These are phyloP conservation scores for Zhengitettix transpicula DNA, from an alignment of 2,888 invertebrate species.

Conservation along the genomic window DNA sequence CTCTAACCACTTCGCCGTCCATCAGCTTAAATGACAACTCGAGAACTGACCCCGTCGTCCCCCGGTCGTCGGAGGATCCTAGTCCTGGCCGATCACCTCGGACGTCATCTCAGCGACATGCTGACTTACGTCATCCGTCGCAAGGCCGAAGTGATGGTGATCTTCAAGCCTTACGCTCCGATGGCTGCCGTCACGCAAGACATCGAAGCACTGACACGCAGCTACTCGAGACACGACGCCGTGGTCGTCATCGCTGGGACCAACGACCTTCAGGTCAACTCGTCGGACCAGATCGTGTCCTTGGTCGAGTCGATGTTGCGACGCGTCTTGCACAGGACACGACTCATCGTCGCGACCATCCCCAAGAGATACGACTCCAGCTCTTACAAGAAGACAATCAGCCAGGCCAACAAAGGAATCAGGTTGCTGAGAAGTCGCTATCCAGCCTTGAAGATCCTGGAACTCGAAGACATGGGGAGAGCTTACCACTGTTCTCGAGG, in stretches of 20 bases:
- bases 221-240: background rate
- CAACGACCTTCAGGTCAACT: background rate
- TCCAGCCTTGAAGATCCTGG: too few relatives aligned
- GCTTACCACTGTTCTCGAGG: too few relatives aligned
- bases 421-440: too few relatives aligned
- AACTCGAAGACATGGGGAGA: too few relatives aligned
- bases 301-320: background rate
- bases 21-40: background rate
- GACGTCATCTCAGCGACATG: background rate
- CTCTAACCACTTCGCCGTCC: too few relatives aligned
- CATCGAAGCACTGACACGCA: background rate
- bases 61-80: too few relatives aligned
- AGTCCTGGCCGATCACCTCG: background rate
- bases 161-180: background rate
- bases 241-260: background rate
- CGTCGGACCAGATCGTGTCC: background rate
- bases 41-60: background rate
- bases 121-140: background rate
- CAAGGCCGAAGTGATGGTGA: background rate
- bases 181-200: background rate
- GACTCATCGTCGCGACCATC: background rate
- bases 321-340: background rate
- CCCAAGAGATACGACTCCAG: background rate
- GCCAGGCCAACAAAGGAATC: background rate
- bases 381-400: background rate